Conservation (phyloP, 2,888 invertebrate species). For the Cheilosia scutellata region DNA sequence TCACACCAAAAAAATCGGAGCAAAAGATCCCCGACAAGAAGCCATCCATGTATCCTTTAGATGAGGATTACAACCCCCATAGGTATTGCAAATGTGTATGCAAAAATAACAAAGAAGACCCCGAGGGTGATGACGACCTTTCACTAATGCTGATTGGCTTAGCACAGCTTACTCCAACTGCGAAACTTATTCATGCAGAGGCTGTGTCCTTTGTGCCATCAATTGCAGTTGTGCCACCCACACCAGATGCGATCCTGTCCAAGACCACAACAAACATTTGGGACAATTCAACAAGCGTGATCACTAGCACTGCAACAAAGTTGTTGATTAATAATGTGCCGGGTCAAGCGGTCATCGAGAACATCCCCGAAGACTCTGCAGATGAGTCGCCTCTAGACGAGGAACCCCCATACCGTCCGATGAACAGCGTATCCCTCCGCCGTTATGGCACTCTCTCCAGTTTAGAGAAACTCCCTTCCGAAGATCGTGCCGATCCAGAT, state of each 20-base stretch:
- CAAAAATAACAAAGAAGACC: slow-evolving; percentile 80
- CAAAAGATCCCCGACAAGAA: neutral
- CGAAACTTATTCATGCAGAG: slow-evolving; percentile 84
- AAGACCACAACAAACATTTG: slow-evolving; percentile 83
- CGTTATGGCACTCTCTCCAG: slow-evolving; percentile 90
- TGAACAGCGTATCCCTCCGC: slow-evolving; percentile 85
- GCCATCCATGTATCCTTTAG: neutral
- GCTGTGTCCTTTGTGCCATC: slow-evolving; percentile 86
- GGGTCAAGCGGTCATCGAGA: slow-evolving; percentile 81
- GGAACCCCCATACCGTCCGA: slow-evolving; percentile 90
- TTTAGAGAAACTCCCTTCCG: slow-evolving; percentile 88
- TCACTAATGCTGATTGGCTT: slow-evolving; percentile 89
- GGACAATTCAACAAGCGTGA: slow-evolving; percentile 80
- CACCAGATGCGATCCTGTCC: slow-evolving; percentile 86
- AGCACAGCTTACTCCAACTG: slow-evolving; percentile 85
- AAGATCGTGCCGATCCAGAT: slow-evolving; percentile 80
- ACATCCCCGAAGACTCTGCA: slow-evolving; percentile 86
- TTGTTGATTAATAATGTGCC: slow-evolving; percentile 79
- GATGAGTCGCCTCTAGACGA: slow-evolving; percentile 89
- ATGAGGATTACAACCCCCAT: slow-evolving; percentile 72
- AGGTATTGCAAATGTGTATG: slow-evolving; percentile 80
- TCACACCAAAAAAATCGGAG: slow-evolving; percentile 76
- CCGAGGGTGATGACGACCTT: slow-evolving; percentile 87
- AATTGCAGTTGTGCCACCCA: slow-evolving; percentile 90
- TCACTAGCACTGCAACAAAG: slow-evolving; percentile 78